Evolutionary conservation across 2,797 vertebrate species (phyloP).

Genomic region (Cottoperca gobio): DNA sequence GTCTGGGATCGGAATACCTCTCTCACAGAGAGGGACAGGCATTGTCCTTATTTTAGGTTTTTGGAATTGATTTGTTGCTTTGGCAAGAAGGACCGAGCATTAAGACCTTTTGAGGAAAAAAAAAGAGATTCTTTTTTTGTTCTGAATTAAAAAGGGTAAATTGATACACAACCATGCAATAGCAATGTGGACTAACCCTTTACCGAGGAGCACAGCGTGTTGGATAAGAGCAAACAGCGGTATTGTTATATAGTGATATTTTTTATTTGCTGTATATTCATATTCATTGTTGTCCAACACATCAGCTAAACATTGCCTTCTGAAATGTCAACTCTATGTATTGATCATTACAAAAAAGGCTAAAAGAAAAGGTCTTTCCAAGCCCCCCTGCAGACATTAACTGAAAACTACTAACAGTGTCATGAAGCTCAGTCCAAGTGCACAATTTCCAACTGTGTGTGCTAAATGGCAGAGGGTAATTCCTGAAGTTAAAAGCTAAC

Average conservation of each 20-base stretch:
- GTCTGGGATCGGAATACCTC: slow-evolving; percentile 42
- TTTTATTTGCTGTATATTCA: slow-evolving; percentile 23
- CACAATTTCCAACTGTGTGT: slow-evolving; percentile 24
- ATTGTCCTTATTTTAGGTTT: slow-evolving; percentile 43
- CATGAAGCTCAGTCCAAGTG: slow-evolving; percentile 19
- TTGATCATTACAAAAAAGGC: slow-evolving; percentile 45
- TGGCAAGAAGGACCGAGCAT: slow-evolving; percentile 24
- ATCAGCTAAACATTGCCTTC: slow-evolving; percentile 36
- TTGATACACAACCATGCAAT: slow-evolving; percentile 12
- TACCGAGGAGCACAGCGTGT: slow-evolving; percentile 11
- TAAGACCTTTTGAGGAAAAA: slow-evolving; percentile 24
- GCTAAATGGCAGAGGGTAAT: slow-evolving; percentile 27
- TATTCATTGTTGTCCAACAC: slow-evolving; percentile 26
- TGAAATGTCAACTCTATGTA: slow-evolving; percentile 59
- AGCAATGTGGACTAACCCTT: slow-evolving; percentile 35
- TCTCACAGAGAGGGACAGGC: slow-evolving; percentile 35
- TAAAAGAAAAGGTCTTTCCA: slow-evolving; percentile 46
- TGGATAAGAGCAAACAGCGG: not conserved
- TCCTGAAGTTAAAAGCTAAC: slow-evolving; percentile 46
- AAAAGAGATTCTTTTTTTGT: not conserved
- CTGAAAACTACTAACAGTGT: slow-evolving; percentile 8
- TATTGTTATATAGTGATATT: not conserved
- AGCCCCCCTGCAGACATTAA: slow-evolving; percentile 15
- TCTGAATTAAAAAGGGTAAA: slow-evolving; percentile 16
- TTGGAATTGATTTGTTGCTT: slow-evolving; percentile 44